These are phyloP conservation scores for Steromphala cineraria DNA, from an alignment of 2,888 invertebrate species.

Conservation along the genomic window DNA sequence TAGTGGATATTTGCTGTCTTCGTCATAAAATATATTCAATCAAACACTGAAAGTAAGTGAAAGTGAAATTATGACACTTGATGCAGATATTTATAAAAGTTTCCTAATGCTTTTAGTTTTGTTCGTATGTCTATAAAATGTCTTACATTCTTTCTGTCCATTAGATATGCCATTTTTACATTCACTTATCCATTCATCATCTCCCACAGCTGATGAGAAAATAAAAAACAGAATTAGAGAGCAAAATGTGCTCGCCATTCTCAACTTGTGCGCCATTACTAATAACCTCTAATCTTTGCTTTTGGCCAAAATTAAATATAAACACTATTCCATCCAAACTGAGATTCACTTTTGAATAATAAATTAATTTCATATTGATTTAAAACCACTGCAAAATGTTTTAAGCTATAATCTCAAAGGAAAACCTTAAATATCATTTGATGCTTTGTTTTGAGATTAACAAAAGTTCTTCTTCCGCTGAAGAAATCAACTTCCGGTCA, in stretches of 20 bases:
- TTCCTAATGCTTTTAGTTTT: too few relatives aligned
- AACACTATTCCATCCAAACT: background rate
- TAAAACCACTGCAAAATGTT: background rate
- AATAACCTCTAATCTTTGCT: background rate
- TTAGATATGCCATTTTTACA: background rate
- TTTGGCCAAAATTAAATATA: background rate
- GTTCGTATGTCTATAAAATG: too few relatives aligned
- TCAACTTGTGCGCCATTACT: background rate
- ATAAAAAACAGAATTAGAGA: background rate
- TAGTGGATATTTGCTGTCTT: too few relatives aligned
- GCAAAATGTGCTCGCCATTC: background rate
- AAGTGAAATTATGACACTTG: too few relatives aligned
- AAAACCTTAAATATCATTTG: background rate
- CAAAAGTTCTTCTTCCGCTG: background rate
- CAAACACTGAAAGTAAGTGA: too few relatives aligned
- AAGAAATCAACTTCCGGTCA: background rate
- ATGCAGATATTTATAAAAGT: too few relatives aligned
- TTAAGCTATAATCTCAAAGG: background rate
- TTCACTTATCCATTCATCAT: background rate
- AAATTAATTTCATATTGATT: background rate
- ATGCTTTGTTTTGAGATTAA: background rate
- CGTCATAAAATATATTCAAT: too few relatives aligned
- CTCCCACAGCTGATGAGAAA: background rate
- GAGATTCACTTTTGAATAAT: background rate
- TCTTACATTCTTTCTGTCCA: background rate